phyloP scores from a whole-genome alignment of 2,888 invertebrate species.

The Acholoe squamosa region DNA sequence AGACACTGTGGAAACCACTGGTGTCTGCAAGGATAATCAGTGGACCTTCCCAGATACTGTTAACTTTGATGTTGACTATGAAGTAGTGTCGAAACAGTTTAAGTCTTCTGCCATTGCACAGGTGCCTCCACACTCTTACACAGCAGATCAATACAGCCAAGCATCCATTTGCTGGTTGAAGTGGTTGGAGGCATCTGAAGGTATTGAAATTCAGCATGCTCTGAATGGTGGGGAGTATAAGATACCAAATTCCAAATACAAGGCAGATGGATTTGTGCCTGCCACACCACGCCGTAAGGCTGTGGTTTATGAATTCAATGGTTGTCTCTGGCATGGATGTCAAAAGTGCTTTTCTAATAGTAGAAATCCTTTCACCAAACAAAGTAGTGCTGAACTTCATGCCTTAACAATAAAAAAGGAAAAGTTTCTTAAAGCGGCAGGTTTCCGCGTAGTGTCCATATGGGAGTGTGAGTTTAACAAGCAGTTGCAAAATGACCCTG shows the following conservation, averaged over 20 bases:
- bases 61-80: background rate
- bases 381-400: background rate
- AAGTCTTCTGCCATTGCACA: background rate
- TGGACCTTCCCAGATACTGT: background rate
- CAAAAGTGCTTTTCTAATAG: background rate
- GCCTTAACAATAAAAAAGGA: slow-evolving; percentile 37
- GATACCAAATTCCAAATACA: background rate
- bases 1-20: background rate
- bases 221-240: background rate
- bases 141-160: background rate
- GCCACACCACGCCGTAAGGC: background rate
- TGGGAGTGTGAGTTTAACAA: slow-evolving; percentile 39
- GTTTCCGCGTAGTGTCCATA: background rate
- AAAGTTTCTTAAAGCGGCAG: background rate
- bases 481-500: background rate
- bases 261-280: background rate
- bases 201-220: slow-evolving; percentile 5
- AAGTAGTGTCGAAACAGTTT: background rate
- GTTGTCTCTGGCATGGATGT: slow-evolving; percentile 21
- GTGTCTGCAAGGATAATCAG: background rate
- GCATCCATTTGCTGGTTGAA: slow-evolving; percentile 1
- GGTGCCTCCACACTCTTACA: background rate
- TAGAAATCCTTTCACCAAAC: slow-evolving; percentile 7
- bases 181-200: background rate
- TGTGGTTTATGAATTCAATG: background rate